These are phyloP conservation scores for Lophura nycthemera DNA, from an alignment of 2,113 vertebrate genomes.

Conservation along the genomic window DNA sequence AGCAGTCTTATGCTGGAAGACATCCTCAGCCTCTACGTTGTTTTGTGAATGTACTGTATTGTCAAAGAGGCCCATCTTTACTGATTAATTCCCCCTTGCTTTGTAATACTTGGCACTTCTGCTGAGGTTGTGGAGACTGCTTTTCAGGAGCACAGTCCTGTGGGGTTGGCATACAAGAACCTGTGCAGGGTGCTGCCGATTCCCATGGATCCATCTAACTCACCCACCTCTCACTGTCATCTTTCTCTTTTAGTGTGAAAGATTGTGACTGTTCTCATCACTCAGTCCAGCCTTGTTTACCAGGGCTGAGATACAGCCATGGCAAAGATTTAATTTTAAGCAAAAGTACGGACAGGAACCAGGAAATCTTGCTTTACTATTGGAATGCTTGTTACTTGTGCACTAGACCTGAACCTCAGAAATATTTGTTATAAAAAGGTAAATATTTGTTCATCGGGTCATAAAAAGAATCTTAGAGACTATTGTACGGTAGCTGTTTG, in stretches of 20 bases:
- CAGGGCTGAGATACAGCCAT: background rate
- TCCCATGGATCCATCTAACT: background rate
- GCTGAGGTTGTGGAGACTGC: background rate
- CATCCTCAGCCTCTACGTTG: background rate
- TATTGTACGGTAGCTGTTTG: slow-evolving; percentile 16
- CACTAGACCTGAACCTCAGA: background rate
- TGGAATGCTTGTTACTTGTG: background rate
- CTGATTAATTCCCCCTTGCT: background rate
- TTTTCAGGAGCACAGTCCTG: background rate
- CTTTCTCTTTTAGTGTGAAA: background rate
- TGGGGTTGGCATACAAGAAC: background rate
- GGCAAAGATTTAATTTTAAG: background rate
- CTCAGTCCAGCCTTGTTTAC: background rate
- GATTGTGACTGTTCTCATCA: accelerated
- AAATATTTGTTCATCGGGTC: slow-evolving; percentile 47
- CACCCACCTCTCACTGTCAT: background rate
- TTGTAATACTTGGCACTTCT: background rate
- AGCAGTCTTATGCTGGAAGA: background rate
- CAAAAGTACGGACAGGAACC: background rate
- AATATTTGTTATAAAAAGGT: slow-evolving; percentile 1
- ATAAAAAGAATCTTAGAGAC: background rate
- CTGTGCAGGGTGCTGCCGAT: background rate
- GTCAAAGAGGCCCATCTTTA: background rate
- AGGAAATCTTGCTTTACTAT: background rate
- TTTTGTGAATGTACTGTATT: background rate